These are phyloP conservation scores for Hydraecia micacea DNA, from an alignment of 2,888 invertebrate genomes.

Conservation along the genomic window DNA sequence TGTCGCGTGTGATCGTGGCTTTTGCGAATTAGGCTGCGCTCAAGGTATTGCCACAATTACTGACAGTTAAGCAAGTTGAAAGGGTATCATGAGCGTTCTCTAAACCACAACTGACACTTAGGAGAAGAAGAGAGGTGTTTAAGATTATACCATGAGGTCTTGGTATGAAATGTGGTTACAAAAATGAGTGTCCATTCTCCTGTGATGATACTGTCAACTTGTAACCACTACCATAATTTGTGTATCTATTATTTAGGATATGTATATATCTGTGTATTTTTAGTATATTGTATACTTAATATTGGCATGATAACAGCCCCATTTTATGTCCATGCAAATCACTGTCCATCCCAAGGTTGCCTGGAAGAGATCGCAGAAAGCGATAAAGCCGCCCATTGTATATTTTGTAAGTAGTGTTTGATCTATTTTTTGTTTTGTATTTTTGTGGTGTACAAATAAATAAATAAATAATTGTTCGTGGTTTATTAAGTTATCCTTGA, in stretches of 20 bases:
- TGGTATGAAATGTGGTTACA: neutral
- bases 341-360: neutral
- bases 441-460: neutral
- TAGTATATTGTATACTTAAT: neutral
- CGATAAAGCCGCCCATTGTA: neutral
- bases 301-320: neutral
- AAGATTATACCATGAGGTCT: neutral
- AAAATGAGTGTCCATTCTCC: neutral
- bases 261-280: neutral
- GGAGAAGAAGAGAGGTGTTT: neutral
- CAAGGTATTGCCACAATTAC: too few species aligned
- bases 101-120: neutral
- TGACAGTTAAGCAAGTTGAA: constrained; percentile 5
- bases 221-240: neutral
- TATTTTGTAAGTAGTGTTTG: neutral
- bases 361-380: neutral
- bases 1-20: neutral
- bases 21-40: neutral
- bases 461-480: neutral
- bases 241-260: neutral
- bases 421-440: neutral
- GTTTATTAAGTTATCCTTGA: neutral
- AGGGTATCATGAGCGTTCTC: too few species aligned
- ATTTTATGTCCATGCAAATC: neutral
- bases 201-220: neutral